Base-by-base conservation (phyloP, 2,888 invertebrate species). In the Eupithecia abbreviata region DNA sequence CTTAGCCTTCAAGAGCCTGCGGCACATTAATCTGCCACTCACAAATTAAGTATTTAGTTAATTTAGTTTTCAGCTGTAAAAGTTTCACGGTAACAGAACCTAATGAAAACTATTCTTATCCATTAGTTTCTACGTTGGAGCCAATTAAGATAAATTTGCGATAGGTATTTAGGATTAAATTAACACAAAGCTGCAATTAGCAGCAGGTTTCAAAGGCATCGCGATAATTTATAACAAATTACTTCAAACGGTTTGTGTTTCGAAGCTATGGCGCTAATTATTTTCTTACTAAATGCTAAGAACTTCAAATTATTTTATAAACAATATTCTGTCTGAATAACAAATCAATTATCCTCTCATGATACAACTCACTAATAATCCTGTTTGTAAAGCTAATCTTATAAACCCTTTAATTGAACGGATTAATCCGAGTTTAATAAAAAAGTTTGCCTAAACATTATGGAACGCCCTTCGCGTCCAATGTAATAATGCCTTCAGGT, bases 171-270 rank as follows among this genome's bases (percentile, higher is more conserved):
- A 62, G 30, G 7, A n/a, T 69, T 18, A 30, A 69, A 47, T 47
- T 10, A 47, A 69, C 45, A 47, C 45, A 58, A 58, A 76, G 79
- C 69, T 74, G 58, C 73, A 76, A 71, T 73, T 51, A 51, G 71
- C 69, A 76, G 71, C 75, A 74, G 67, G 69, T 72, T 71, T 68
- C 15, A 70, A 12, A 73, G 15, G 65, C 41, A 66, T 73, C 43
- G 51, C 58, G 71, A 41, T 67, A 75, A 75, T 75, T 73, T 68
- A 73, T 71, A 68, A 47, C 45, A 41, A 58, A 62, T 78, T 43
- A 75, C 71, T 72, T 66, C 55, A 73, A 71, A 75, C 62, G 45
- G 72, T 66, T 77, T 69, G 42, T 58, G 73, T 68, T 77, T 66
- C 72, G 51, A 72, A 69, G 69, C 72, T 73, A 58, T 69, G 43